Base-by-base conservation (phyloP, 1,140 invertebrate species). In the Ceratina australensis region DNA sequence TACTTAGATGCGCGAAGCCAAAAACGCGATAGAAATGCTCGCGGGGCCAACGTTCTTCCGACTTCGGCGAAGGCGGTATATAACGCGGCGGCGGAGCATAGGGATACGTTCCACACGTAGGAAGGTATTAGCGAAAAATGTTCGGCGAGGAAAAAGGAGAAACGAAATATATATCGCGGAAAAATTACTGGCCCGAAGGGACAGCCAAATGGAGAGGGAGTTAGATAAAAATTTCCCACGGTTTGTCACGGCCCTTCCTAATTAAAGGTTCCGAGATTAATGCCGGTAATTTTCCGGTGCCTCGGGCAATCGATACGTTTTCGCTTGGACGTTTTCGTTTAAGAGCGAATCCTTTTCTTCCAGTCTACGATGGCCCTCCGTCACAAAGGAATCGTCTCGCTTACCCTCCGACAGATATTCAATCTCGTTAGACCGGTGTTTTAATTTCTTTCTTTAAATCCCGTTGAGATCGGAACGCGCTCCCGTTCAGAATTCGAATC, bases 171-270 rank as follows among this genome's bases (percentile, higher is more conserved):
- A 81, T 86, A 87, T 86, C 69, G 69, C 26, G 80, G 74, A 84
- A 86, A 84, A 86, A 87, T 87, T 82, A 78, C 78, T 60, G 68
- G 65, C 75, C 50, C 42, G 72, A 59, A 68, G 26, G 47, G 60
- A 60, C 28, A 64, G 47, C 60, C 20, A 67, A 80, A 74, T 12
- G 49, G 57, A 67, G 66, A 59, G 47, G 74, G 65, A 72, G 83
- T 85, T 83, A 79, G 85, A 86, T 86, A 86, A 86, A 86, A 86
- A 86, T 86, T 86, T 64, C 73, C 81, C 24, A 73, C 85, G 79
- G 33, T 86, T 86, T 86, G 75, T 86, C 84, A 86, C 84, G 83
- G 73, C 72, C 76, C 63, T 42, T 64, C 69, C 75, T 86, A 85
- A 86, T 86, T 86, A 86, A 86, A 83, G 84, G 66, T 61, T 56